These are phyloP conservation scores for Rafetus swinhoei DNA, from an alignment of 2,113 vertebrate genomes.

Conservation along the genomic window DNA sequence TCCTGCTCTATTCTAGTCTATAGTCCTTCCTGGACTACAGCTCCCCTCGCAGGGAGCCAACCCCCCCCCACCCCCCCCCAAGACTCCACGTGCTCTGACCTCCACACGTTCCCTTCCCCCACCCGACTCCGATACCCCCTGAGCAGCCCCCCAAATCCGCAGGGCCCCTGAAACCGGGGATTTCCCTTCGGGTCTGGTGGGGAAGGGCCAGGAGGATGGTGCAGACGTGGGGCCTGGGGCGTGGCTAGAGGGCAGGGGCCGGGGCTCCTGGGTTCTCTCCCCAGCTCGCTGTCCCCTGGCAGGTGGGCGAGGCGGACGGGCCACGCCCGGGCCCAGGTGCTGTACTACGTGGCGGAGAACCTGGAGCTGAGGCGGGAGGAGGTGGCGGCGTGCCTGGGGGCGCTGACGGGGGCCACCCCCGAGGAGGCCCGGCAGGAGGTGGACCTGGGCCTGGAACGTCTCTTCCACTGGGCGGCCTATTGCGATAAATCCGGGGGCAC, in stretches of 20 bases:
- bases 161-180: no score
- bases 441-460: slow-evolving; percentile 80
- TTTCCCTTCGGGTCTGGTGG: no score
- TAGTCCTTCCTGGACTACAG: no score
- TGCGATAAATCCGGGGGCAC: slow-evolving; percentile 81
- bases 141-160: no score
- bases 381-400: slow-evolving; percentile 65
- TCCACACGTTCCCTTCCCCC: not conserved
- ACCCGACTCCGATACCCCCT: no score
- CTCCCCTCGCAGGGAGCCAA: not conserved
- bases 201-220: no score
- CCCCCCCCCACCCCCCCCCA: no score
- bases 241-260: no score
- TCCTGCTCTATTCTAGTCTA: not conserved
- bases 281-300: not conserved
- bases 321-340: slow-evolving; percentile 77
- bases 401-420: slow-evolving; percentile 67
- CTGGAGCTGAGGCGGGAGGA: slow-evolving; percentile 77
- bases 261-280: not conserved
- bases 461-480: slow-evolving; percentile 82
- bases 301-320: slow-evolving; percentile 86
- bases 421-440: slow-evolving; percentile 78
- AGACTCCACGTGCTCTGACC: not conserved
- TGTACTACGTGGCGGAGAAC: slow-evolving; percentile 83
- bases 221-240: no score